These are phyloP conservation scores for Cephalopholis sonnerati DNA, from an alignment of 2,113 vertebrate genomes.

Conservation along the genomic window DNA sequence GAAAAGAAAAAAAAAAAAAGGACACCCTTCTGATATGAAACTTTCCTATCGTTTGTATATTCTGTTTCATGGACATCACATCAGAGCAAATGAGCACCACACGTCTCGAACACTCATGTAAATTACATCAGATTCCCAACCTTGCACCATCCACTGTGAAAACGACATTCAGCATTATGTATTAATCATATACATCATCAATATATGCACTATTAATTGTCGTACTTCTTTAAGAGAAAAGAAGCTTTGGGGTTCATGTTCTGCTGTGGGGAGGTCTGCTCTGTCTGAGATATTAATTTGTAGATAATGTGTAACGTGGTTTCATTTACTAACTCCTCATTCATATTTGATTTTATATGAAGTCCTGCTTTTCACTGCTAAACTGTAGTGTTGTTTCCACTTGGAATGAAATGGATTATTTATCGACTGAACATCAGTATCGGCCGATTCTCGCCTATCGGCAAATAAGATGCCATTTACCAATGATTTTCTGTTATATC, in stretches of 20 bases:
- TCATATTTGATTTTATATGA: conserved; percentile 38
- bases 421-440: too few relatives aligned
- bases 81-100: conserved; percentile 75
- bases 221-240: conserved; percentile 62
- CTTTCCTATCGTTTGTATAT: conserved; percentile 75
- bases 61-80: conserved; percentile 83
- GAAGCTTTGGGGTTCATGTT: conserved; percentile 24
- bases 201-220: conserved; percentile 81
- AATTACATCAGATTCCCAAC: conserved; percentile 80
- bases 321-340: conserved; percentile 33
- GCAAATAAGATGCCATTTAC: too few relatives aligned
- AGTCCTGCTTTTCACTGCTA: conserved; percentile 5
- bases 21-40: conserved; percentile 69
- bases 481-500: too few relatives aligned
- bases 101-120: conserved; percentile 75
- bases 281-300: conserved; percentile 24
- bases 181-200: conserved; percentile 80
- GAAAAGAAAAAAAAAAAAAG: conserved; percentile 46
- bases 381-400: conserved; percentile 22
- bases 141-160: conserved; percentile 71
- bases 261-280: conserved; percentile 20
- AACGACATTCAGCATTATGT: conserved; percentile 71
- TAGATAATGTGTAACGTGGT: conserved; percentile 30
- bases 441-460: too few relatives aligned
- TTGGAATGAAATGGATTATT: conserved; percentile 4